Evolutionary conservation across 2,888 invertebrate species (phyloP).

Genomic region (Nephrotoma flavescens): DNA sequence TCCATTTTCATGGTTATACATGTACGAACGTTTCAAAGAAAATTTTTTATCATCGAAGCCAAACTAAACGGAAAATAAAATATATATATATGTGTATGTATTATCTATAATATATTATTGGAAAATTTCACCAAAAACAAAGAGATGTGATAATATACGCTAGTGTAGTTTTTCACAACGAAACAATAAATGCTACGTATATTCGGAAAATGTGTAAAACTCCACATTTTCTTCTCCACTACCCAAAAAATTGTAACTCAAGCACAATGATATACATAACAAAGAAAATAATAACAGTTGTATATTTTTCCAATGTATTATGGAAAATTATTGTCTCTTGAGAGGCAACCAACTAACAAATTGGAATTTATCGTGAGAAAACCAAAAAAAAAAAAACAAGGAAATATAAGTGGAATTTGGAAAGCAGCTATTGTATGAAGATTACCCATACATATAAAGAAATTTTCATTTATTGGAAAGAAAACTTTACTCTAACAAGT

Average conservation of each 20-base stretch:
- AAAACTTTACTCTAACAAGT: neutral
- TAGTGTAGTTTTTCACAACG: neutral
- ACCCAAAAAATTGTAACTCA: neutral
- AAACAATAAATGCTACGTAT: neutral
- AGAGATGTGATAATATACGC: neutral
- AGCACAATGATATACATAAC: neutral
- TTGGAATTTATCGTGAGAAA: neutral
- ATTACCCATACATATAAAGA: neutral
- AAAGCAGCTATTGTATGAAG: neutral
- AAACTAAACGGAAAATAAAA: neutral
- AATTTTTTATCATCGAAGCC: neutral
- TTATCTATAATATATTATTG: neutral
- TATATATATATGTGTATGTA: neutral
- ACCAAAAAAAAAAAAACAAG: neutral
- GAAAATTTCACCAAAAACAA: neutral
- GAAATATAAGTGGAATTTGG: neutral
- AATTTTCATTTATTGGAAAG: neutral
- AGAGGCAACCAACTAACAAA: neutral
- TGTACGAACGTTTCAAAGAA: neutral
- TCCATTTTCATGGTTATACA: neutral
- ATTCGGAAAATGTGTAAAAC: neutral
- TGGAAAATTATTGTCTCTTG: neutral
- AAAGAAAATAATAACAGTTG: neutral
- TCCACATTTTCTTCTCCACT: neutral
- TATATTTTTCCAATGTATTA: neutral